phyloP scores from a whole-genome alignment of 2,113 vertebrate species.

The Strigops habroptila region DNA sequence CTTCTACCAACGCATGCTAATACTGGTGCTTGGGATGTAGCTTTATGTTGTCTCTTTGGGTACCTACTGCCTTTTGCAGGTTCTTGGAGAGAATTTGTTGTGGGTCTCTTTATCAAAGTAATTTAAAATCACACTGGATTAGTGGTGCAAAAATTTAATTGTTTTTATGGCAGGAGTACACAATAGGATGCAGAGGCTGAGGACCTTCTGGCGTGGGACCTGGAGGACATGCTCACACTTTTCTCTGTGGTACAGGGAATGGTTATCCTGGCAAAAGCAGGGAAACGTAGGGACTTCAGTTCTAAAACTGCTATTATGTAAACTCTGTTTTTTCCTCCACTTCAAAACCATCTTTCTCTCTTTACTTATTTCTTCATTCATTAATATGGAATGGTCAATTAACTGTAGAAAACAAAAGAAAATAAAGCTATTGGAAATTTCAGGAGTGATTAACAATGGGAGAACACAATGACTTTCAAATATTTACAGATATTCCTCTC shows the following conservation, averaged over 20 bases:
- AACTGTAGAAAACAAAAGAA: background rate
- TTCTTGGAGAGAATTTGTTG: background rate
- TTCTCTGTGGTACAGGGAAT: background rate
- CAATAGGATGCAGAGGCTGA: background rate
- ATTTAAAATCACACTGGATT: background rate
- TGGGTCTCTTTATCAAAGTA: background rate
- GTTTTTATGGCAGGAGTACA: background rate
- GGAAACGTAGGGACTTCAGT: background rate
- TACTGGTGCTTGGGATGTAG: background rate
- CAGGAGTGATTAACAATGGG: background rate
- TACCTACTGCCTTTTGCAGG: background rate
- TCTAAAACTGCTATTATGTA: background rate
- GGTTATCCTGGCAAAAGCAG: background rate
- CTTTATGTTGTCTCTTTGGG: background rate
- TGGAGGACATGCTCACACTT: background rate
- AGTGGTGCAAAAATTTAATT: background rate
- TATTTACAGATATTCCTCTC: background rate
- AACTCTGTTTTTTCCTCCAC: background rate
- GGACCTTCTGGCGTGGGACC: rapidly evolving
- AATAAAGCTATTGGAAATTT: background rate
- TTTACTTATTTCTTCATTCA: background rate
- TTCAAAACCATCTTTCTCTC: background rate
- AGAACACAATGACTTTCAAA: background rate
- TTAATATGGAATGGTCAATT: background rate
- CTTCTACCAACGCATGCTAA: background rate